Evolutionary conservation across 2,113 vertebrate species (phyloP), one percentile per base, ranked within the genome.

Genomic region (Puntigrus tetrazona): DNA sequence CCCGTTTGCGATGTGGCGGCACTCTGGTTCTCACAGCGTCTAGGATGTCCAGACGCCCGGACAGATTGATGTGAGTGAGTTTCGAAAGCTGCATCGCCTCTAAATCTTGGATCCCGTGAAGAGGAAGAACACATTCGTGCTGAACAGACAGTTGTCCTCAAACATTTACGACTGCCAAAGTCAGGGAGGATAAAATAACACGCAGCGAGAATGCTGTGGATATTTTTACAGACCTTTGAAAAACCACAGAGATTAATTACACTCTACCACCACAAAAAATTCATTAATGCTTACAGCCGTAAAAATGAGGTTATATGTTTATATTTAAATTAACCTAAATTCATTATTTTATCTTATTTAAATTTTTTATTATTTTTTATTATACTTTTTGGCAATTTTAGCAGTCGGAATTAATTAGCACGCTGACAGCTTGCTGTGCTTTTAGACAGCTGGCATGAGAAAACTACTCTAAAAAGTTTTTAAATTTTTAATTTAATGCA

Each of bases 241-340:
- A 70, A 86, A 76, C 75, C 79, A 82, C 57, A 77, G 20, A 85
- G 83, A 83, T 85, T 87, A 83, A 87, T 82, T 88, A 85, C 78
- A 69, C 73, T 59, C 55, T 47, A 34, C 69, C 70, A 29, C 67
- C 16, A 79, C 22, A 82, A 82, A 69, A 80, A 85, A 85, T 87
- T 80, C 77, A 50, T 50, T 6, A 50, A 50, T 50, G 47, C 16
- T 6, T 20, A 20, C 47, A 50, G 16, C 47, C n/a, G 16, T 50
- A 50, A 18, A 20, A 50, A 50, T 50, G 1, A 50, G 16, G 47
- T 50, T 18, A 1, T 50, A 18, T 50, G 18, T 50, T 50, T 1
- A 6, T 50, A 47, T 16, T 1, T 16, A 50, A 50, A 50, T 50
- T 0, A 50, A 50, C 1, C 47, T 1, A 50, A 50, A 50, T 50